A percentile compares a stretch with the other conserved stretches of the same genome.
Conservation (phyloP, 2,113 vertebrate species). For the Bubo blakistoni region DNA sequence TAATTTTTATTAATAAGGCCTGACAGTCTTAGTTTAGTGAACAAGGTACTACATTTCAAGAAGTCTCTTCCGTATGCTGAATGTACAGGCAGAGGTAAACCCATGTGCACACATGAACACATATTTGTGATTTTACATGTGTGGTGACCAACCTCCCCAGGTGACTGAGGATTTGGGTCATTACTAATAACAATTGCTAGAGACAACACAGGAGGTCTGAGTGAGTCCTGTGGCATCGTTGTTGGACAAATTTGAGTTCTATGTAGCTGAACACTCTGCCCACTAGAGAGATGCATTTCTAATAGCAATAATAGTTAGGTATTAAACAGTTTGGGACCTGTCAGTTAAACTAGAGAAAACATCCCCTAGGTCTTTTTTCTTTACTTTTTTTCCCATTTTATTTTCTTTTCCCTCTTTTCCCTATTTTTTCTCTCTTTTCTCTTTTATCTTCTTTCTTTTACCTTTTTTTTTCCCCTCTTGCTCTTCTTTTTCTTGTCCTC, state of each 20-base stretch:
- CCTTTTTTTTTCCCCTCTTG: neutral
- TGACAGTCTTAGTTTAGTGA: neutral
- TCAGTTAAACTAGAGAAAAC: neutral
- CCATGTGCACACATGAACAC: neutral
- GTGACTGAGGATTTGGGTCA: neutral
- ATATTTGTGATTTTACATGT: neutral
- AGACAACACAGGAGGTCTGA: neutral
- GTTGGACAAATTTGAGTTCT: neutral
- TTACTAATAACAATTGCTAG: neutral
- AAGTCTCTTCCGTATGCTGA: neutral
- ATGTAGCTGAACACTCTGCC: neutral
- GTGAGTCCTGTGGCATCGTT: neutral
- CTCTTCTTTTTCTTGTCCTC: too few relatives aligned
- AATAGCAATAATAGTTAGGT: neutral
- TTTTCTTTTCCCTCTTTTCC: neutral
- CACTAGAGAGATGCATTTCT: neutral
- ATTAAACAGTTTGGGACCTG: neutral
- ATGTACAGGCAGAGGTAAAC: neutral
- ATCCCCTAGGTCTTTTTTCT: neutral
- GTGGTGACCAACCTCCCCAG: neutral
- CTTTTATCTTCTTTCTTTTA: neutral
- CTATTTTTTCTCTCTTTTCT: rapidly evolving
- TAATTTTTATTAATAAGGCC: conserved; percentile 51
- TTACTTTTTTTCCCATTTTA: neutral
- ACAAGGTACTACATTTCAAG: neutral